A percentile compares a stretch with the other conserved stretches of the same genome.
phyloP scores from a whole-genome alignment of 2,888 invertebrate genomes.

The Chirona hameri region DNA sequence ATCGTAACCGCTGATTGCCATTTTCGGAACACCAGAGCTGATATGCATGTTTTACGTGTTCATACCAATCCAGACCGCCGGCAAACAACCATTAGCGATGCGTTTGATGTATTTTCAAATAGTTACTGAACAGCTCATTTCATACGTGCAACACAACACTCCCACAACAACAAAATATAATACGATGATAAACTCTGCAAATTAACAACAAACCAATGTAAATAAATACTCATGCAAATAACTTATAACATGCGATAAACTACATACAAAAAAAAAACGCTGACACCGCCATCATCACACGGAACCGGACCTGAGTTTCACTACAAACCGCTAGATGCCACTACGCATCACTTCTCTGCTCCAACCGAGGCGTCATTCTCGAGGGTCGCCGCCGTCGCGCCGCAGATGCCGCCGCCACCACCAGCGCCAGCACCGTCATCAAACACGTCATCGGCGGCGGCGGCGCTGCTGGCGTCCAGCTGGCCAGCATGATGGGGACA shows the following conservation, averaged over 20 bases:
- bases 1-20: too few species aligned
- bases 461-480: background rate
- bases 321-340: background rate
- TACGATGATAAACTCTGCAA: too few species aligned
- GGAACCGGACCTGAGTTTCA: background rate
- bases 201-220: background rate
- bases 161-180: too few species aligned
- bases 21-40: too few species aligned
- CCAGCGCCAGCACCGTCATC: background rate
- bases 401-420: background rate
- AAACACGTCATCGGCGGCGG: slow-evolving; percentile 1
- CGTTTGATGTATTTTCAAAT: background rate
- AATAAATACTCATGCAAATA: background rate
- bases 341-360: background rate
- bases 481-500: background rate
- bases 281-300: background rate
- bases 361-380: background rate
- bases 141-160: background rate
- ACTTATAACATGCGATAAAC: background rate
- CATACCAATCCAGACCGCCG: too few species aligned
- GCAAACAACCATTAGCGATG: too few species aligned
- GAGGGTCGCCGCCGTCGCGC: background rate
- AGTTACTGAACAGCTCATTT: background rate
- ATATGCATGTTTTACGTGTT: too few species aligned
- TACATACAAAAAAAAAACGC: background rate